Evolutionary conservation across 1,140 invertebrate species (phyloP).

Genomic region (Venturia canescens): DNA sequence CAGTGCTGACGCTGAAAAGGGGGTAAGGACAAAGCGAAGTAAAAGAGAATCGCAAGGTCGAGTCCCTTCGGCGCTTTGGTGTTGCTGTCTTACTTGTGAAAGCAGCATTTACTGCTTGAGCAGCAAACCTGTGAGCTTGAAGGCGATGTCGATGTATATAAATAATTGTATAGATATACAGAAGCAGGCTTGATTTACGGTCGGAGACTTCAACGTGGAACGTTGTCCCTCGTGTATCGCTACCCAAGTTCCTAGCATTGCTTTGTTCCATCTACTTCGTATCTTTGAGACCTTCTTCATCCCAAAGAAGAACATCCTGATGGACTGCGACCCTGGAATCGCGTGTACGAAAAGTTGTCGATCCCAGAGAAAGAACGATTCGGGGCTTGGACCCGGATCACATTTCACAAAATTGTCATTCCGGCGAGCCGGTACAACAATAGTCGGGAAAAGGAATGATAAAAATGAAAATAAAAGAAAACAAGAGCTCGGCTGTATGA

Average conservation of each 20-base stretch:
- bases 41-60: constrained; percentile 24
- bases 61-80: constrained; percentile 33
- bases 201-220: background rate
- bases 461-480: background rate
- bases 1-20: constrained; percentile 3
- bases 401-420: background rate
- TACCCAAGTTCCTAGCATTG: constrained; percentile 4
- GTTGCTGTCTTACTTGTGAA: constrained; percentile 50
- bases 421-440: background rate
- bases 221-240: constrained; percentile 32
- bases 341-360: background rate
- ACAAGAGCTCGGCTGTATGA: background rate
- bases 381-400: background rate
- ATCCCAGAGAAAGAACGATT: constrained; percentile 9
- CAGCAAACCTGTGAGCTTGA: background rate
- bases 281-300: background rate
- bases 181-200: constrained; percentile 45
- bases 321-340: constrained; percentile 41
- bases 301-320: constrained; percentile 27
- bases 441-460: background rate
- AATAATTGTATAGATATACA: no score
- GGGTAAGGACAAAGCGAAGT: background rate
- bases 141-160: constrained; percentile 3
- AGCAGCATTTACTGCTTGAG: constrained; percentile 43
- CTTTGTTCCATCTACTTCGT: background rate